A percentile compares a stretch with the other conserved stretches of the same genome.
Evolutionary conservation across 1,140 invertebrate genomes (phyloP).

Genomic region (Globodera ellingtonae): DNA sequence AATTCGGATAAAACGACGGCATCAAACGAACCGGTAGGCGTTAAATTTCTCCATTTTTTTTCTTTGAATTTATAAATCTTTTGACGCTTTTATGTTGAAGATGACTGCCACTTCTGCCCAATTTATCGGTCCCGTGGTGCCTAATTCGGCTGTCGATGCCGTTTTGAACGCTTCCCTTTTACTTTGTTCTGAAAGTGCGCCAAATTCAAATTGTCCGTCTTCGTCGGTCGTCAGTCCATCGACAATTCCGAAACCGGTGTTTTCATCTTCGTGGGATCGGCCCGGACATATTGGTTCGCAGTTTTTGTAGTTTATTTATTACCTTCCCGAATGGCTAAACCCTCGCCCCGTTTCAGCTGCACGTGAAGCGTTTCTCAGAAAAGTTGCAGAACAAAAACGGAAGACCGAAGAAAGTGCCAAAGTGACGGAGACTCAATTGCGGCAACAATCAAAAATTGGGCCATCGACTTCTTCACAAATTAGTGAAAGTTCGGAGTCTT

Average conservation of each 20-base stretch:
- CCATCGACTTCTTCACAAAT: background rate
- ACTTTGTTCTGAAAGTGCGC: background rate
- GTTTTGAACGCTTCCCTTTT: background rate
- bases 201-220: conserved; percentile 10
- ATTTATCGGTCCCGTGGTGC: conserved; percentile 11
- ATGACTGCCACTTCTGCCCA: conserved; percentile 1
- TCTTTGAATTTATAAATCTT: background rate
- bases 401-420: background rate
- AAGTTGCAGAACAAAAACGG: conserved; percentile 3
- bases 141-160: background rate
- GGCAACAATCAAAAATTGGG: background rate
- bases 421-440: background rate
- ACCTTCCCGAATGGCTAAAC: background rate
- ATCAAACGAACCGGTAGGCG: conserved; percentile 9
- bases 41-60: too few relatives aligned
- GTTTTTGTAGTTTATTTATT: background rate
- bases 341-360: conserved; percentile 11
- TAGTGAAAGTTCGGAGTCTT: background rate
- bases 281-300: conserved; percentile 22
- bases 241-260: conserved; percentile 2
- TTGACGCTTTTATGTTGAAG: background rate
- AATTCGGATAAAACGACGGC: background rate
- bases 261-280: conserved; percentile 22
- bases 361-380: conserved; percentile 14
- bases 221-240: background rate